Base-by-base conservation (phyloP, 1,140 invertebrate genomes). In the Drosophila ficusphila region DNA sequence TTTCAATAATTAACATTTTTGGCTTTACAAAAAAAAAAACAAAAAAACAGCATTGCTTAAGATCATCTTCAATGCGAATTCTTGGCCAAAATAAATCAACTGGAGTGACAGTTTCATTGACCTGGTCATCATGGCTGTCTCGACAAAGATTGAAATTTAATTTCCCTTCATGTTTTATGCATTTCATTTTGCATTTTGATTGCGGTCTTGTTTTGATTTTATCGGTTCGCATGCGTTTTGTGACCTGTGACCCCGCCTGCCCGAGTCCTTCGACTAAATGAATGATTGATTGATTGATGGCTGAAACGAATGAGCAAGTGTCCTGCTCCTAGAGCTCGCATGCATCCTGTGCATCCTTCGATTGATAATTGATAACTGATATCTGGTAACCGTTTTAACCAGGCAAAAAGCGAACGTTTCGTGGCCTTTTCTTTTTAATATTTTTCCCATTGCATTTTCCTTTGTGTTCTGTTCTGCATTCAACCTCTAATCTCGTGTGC, bases 131-230 rank as follows among this genome's bases (percentile, higher is more conserved):
- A 14, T 5, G 12, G 31, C 46, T 16, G n/a, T 18, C 12, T 12
- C 9, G 12, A 12, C 25, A 19, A 16, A 23, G 7, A 12, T 16
- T 41, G 18, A 21, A 21, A 39, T 67, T 67, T 21, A 8, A 39
- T 65, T 65, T 38, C 25, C 25, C 39, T 12, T 51, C 34, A 49
- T 64, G 25, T 11, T n/a, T 48, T 67, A 51, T 49, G 58, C 27
- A 49, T 67, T 67, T 68, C 46, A 52, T 65, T 65, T 65, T 67
- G 64, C 60, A 67, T 67, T 67, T 68, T 68, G 61, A 64, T 23
- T 64, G 60, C 54, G 31, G 47, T 67, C 46, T 29, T 42, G 33
- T 58, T 70, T 71, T 71, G 42, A 70, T 71, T 71, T 71, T 29
- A 71, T 70, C 41, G 44, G 18, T 57, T 69, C 41, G 54, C 60